Evolutionary conservation across 2,113 vertebrate species (phyloP), one percentile per base, ranked within the genome.

Genomic region (Gallinago jamesoni): DNA sequence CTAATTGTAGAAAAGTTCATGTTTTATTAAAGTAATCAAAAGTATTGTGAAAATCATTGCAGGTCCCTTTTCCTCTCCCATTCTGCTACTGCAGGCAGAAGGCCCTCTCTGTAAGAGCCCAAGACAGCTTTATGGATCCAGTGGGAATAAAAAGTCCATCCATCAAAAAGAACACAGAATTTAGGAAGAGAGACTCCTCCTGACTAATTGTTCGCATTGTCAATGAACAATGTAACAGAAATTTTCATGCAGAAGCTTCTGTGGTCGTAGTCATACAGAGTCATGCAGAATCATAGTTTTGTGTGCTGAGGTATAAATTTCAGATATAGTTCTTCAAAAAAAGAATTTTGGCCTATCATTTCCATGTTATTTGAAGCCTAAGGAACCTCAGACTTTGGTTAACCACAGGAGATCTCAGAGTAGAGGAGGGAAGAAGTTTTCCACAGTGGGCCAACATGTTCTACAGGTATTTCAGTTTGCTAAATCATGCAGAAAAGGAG

Each of bases 321-420:
- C 47, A 66, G 45, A 48, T 50, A 19, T 12, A 63, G 56, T 82
- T 62, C 0, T 10, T 3, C 2, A 12, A 87, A 68, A 14, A 57
- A 80, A 68, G 17, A 57, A 80, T 69, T 83, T 60, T 89, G 22
- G 7, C 20, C 8, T 86, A 9, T 64, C 1, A 0, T 69, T 88
- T 85, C n/a, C n/a, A 60, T 22, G 6, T 33, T 73, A 14, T 86
- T 89, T 94, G 24, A 53, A 79, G n/a, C 45, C 35, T 68, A 39
- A 63, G 47, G 68, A 84, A 39, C n/a, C 0, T 0, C 0, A 53
- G 31, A 66, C 3, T 41, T 20, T 76, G 25, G 27, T 73, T 88
- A 66, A 74, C 48, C 31, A 19, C 30, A 64, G 20, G 22, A 81
- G n/a, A 35, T 89, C 43, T 78, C 33, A 10, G 62, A 8, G 57